Base-by-base conservation (phyloP, 1,140 invertebrate species). In the Nasonia longicornis region DNA sequence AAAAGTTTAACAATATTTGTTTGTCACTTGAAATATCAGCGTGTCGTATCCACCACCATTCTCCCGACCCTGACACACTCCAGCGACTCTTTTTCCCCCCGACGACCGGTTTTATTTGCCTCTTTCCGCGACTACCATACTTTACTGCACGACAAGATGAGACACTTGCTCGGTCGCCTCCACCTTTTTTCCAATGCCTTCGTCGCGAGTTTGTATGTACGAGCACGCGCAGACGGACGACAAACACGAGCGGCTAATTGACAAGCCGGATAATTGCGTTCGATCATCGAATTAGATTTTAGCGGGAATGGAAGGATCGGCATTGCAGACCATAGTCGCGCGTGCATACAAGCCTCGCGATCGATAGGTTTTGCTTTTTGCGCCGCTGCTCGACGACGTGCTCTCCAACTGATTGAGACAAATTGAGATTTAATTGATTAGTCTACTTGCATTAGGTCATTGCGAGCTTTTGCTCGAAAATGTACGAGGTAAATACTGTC, bases 211-310 rank as follows among this genome's bases (percentile, higher is more conserved):
- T 20, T 16, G 45, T 63, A 20, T 75, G 52, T 58, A 8, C 52
- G 52, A n/a, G 16, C 52, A 58, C 52, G 52, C 20, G 20, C 52
- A 58, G 52, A 58, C 52, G 16, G 16, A 58, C 52, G 52, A 67
- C 77, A 70, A 22, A 12, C n/a, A 31, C 52, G 63, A 26, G 20
- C 38, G 16, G 6, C 45, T 77, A 81, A 81, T 81, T 81, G 74
- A 42, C 20, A 72, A 77, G 22, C n/a, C 20, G 52, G 20, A 38
- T 58, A 80, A 80, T 80, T 80, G 26, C 22, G 26, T 26, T 67
- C 63, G 38, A 66, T 45, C 8, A 58, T 72, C 26, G 20, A 72
- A 70, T 79, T 52, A 48, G 31, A 72, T 72, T 58, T 63, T 42
- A 70, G 22, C 38, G 14, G 7, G 38, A 45, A 29, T 66, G 11